These are phyloP conservation scores for Nemotelus pantherinus DNA, from an alignment of 2,888 invertebrate genomes.

Conservation along the genomic window DNA sequence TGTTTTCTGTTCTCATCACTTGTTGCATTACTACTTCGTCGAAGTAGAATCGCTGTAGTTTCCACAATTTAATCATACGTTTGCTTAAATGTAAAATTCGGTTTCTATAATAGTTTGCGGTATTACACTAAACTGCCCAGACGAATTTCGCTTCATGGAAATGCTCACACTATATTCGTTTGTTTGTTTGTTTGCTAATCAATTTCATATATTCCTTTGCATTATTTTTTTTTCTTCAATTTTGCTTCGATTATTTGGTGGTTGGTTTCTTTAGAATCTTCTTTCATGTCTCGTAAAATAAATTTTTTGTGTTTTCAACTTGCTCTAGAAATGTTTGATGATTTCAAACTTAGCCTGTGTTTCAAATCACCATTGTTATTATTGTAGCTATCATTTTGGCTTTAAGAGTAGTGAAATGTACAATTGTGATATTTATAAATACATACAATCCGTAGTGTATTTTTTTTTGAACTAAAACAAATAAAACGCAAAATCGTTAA, in stretches of 20 bases:
- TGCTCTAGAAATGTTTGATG: neutral
- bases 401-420: neutral
- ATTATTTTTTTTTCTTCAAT: constrained; percentile 2
- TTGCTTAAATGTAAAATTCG: too few relatives aligned
- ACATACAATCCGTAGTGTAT: too few relatives aligned
- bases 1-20: neutral
- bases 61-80: too few relatives aligned
- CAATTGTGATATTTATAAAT: too few relatives aligned
- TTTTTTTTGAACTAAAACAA: too few relatives aligned
- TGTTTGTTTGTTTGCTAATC: constrained; percentile 2
- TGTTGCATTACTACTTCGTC: too few relatives aligned
- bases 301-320: neutral
- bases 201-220: constrained; percentile 13
- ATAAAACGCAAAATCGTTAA: too few relatives aligned
- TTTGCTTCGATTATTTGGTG: constrained; percentile 17
- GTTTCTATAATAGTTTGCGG: neutral
- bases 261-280: constrained; percentile 37
- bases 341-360: neutral
- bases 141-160: constrained; percentile 28
- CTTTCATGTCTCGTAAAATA: constrained; percentile 1
- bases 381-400: neutral
- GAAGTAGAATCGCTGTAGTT: too few relatives aligned
- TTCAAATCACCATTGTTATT: neutral
- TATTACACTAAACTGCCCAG: neutral
- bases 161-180: constrained; percentile 10